Base-by-base conservation (phyloP, 2,888 invertebrate genomes). In the Scaptomyza polygonia region DNA sequence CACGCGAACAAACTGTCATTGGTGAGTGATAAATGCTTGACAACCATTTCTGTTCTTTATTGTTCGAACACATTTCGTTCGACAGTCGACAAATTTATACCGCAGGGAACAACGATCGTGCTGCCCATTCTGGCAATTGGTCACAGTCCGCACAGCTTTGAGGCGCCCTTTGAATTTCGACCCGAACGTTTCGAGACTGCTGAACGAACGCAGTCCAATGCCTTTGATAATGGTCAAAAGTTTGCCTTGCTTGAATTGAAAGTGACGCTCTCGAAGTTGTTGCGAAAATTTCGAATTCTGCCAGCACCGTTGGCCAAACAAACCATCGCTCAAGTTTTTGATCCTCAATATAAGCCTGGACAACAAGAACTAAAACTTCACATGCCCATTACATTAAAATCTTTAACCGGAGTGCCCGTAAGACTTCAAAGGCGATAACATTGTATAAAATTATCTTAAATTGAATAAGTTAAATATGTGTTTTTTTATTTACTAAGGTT, bases 221-320 rank as follows among this genome's bases (percentile, higher is more conserved):
- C 93, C 0, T 94, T 93, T 76, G 91, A 92, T 18, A 94, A 92
- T 90, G 92, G 91, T 36, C 92, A 93, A 87, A 93, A 92, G 79
- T 92, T 91, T 88, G 93, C 91, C 52, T 91, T 93, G 90, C 82
- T 93, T 79, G 93, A 94, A 80, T 89, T 94, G 83, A 94, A 94
- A 86, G 89, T 92, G 0, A 90, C 91, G 0, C 48, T 94, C 6
- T 92, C 93, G 1, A 93, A 92, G 77, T 69, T 94, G 7, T 68
- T 94, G 7, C 92, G 92, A 58, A 91, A 92, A 55, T 94, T 92
- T 73, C 88, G 91, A 64, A 72, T 91, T 11, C 54, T 86, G 12
- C 88, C 90, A 63, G 91, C 89, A 57, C 92, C 92, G 0, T 87
- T 93, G 4, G 74, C 89, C 48, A 84, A 93, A 12, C 75, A 77